These are phyloP conservation scores for Phortica magna DNA, from an alignment of 2,888 invertebrate species.

Conservation along the genomic window DNA sequence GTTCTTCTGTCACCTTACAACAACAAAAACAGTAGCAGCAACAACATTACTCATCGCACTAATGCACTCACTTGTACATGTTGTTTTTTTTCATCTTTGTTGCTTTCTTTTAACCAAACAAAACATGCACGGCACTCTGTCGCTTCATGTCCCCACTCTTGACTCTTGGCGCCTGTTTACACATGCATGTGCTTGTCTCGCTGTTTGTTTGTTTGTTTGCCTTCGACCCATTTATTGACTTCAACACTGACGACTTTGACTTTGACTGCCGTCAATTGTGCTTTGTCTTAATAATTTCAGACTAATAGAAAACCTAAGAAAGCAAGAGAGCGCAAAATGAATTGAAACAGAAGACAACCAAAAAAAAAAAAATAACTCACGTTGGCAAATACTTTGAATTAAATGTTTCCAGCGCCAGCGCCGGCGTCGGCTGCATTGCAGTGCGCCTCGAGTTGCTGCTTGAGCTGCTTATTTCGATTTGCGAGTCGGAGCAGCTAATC, in stretches of 20 bases:
- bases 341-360: not conserved
- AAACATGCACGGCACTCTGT: not conserved
- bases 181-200: not conserved
- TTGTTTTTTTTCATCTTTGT: not conserved
- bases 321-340: not conserved
- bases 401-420: not conserved
- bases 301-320: constrained; percentile 1
- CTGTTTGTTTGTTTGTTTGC: not conserved
- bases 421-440: not conserved
- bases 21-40: not conserved
- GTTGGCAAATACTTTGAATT: constrained; percentile 7
- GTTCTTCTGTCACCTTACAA: constrained; percentile 6
- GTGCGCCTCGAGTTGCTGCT: constrained; percentile 35
- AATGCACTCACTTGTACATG: not conserved
- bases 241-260: constrained; percentile 6
- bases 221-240: not conserved
- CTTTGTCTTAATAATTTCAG: constrained; percentile 5
- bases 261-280: constrained; percentile 10
- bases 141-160: not conserved
- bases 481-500: constrained; percentile 26
- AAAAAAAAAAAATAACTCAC: not conserved
- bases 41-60: not conserved
- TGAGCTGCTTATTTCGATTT: constrained; percentile 28
- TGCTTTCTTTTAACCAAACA: not conserved
- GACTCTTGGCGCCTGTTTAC: not conserved